A percentile compares a stretch with the other conserved stretches of the same genome.
These are phyloP conservation scores for Siderastrea radians DNA, from an alignment of 92 coral and sea anemone species.

Conservation along the genomic window DNA sequence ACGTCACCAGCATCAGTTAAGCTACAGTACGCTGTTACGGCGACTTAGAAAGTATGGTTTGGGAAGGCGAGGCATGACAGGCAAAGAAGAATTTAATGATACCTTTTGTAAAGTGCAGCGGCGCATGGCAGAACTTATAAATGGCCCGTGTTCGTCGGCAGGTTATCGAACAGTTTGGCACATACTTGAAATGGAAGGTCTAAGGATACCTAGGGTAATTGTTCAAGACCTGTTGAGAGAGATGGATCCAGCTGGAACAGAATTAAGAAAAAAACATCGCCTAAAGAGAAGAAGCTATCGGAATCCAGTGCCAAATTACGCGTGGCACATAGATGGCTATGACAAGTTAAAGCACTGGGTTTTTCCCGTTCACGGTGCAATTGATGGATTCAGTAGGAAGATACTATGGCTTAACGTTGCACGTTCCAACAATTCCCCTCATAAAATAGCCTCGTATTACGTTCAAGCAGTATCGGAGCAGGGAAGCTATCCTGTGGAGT, in stretches of 20 bases:
- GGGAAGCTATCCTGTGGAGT: slow-evolving; percentile 51
- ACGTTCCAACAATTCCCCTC: slow-evolving; percentile 54
- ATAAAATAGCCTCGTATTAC: slow-evolving; percentile 43
- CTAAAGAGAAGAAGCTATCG: too few species aligned
- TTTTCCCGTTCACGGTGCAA: too few species aligned
- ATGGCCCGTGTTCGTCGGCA: not conserved
- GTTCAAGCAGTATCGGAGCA: slow-evolving; percentile 17
- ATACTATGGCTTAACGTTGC: slow-evolving; percentile 13
- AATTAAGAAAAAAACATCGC: not conserved
- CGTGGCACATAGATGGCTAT: too few species aligned
- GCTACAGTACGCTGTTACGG: slow-evolving; percentile 47
- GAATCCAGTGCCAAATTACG: too few species aligned
- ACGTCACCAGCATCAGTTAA: slow-evolving; percentile 37
- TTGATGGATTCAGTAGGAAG: too few species aligned
- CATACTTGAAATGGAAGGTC: slow-evolving; percentile 21
- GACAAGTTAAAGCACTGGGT: too few species aligned
- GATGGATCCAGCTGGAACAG: slow-evolving; percentile 9
- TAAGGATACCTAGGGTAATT: slow-evolving; percentile 26
- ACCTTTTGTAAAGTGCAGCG: slow-evolving; percentile 1
- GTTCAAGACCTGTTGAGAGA: slow-evolving; percentile 34
- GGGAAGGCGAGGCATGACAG: not conserved
- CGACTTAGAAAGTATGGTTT: slow-evolving; percentile 8
- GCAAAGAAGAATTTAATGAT: not conserved
- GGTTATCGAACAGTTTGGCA: slow-evolving; percentile 3
- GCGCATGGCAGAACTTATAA: not conserved